These are phyloP conservation scores for Tupaia tana DNA, from an alignment of 2,113 vertebrate genomes.

Conservation along the genomic window DNA sequence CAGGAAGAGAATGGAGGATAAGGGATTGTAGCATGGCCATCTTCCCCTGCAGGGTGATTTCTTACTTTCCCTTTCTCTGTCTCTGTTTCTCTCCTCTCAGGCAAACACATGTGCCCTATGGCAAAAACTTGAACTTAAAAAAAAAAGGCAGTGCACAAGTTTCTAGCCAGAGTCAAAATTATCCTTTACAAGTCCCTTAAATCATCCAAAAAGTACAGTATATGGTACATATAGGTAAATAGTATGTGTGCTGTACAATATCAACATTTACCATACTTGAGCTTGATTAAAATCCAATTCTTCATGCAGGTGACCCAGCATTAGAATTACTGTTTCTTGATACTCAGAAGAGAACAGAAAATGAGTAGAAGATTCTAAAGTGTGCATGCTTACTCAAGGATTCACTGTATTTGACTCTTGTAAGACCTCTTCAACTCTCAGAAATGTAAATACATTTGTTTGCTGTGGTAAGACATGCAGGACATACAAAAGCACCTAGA, in stretches of 20 bases:
- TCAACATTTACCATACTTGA: neutral
- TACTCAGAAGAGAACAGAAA: neutral
- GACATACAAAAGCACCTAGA: neutral
- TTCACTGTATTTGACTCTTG: neutral
- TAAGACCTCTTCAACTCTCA: neutral
- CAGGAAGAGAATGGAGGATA: no score
- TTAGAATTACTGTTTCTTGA: neutral
- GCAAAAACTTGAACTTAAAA: no score
- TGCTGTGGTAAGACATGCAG: neutral
- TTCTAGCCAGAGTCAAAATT: slow-evolving; percentile 40
- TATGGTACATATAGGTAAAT: neutral
- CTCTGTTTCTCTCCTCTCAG: no score
- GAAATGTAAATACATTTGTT: neutral
- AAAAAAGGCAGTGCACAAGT: neutral
- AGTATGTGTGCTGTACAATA: neutral
- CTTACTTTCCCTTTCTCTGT: no score
- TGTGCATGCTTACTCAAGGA: neutral
- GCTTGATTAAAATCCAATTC: slow-evolving; percentile 28
- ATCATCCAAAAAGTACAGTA: neutral
- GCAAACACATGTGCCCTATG: no score
- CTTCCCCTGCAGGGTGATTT: no score
- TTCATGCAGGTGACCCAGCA: neutral
- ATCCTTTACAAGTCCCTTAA: neutral
- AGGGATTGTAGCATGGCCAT: no score
- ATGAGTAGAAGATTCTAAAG: neutral